phyloP scores from a whole-genome alignment of 2,113 vertebrate species.

The Uropsilus gracilis region DNA sequence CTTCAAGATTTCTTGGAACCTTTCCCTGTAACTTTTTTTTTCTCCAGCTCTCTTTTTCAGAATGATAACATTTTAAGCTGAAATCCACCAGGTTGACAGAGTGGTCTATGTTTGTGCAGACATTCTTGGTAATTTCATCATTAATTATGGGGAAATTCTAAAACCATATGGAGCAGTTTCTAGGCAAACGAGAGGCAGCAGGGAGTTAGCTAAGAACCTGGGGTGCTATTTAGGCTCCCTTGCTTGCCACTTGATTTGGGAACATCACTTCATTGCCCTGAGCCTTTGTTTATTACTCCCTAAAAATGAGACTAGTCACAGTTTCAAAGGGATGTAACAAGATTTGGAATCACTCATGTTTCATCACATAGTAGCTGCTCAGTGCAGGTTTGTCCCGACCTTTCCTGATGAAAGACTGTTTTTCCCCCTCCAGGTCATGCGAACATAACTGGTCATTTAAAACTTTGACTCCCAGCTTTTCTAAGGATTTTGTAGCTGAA shows the following conservation, averaged over 20 bases:
- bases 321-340: neutral
- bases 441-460: neutral
- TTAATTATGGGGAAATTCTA: neutral
- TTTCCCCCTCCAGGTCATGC: neutral
- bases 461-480: slow-evolving; percentile 24
- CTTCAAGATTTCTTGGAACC: slow-evolving; percentile 22
- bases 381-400: neutral
- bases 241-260: neutral
- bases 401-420: neutral
- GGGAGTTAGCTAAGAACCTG: neutral
- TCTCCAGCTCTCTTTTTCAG: neutral
- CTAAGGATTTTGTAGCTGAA: slow-evolving; percentile 43
- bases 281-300: slow-evolving; percentile 36
- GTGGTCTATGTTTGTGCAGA: neutral
- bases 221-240: neutral
- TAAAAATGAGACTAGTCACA: slow-evolving; percentile 21
- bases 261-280: neutral
- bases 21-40: neutral
- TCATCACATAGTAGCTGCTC: neutral
- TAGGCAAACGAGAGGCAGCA: neutral
- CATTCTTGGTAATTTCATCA: slow-evolving; percentile 18
- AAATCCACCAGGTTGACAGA: neutral
- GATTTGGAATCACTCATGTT: neutral
- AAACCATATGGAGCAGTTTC: neutral
- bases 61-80: neutral